Evolutionary conservation across 2,113 vertebrate species (phyloP).

Genomic region (Bucco capensis): DNA sequence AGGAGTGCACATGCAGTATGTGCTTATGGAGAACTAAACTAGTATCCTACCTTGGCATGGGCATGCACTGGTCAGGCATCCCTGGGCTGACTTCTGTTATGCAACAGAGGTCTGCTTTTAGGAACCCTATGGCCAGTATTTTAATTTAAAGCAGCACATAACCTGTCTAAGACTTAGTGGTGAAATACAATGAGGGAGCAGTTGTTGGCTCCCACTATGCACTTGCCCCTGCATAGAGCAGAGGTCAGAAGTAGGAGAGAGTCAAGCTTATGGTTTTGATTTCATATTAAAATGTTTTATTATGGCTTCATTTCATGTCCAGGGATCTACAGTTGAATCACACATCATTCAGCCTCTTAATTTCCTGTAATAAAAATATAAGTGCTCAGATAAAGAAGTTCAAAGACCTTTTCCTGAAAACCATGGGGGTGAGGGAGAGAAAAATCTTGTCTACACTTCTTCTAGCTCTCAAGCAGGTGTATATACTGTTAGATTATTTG

Average conservation of each 20-base stretch:
- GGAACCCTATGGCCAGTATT: not conserved
- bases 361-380: conserved; percentile 64
- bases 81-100: not conserved
- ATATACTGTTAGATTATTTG: not conserved
- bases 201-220: not conserved
- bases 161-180: not conserved
- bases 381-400: conserved; percentile 60
- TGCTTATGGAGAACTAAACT: not conserved
- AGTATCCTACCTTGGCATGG: not conserved
- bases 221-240: not conserved
- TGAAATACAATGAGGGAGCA: not conserved
- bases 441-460: not conserved
- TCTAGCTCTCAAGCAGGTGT: not conserved
- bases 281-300: conserved; percentile 52
- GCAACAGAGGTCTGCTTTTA: not conserved
- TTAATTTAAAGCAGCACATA: not conserved
- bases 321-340: conserved; percentile 43
- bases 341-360: conserved; percentile 60
- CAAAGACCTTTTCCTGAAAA: conserved; percentile 45
- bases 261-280: conserved; percentile 56
- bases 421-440: not conserved
- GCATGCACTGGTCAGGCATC: not conserved
- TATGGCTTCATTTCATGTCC: conserved; percentile 46
- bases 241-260: conserved; percentile 37
- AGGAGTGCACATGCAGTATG: not conserved